Evolutionary conservation across 2,797 vertebrate species (phyloP).

Genomic region (Ispidina picta): DNA sequence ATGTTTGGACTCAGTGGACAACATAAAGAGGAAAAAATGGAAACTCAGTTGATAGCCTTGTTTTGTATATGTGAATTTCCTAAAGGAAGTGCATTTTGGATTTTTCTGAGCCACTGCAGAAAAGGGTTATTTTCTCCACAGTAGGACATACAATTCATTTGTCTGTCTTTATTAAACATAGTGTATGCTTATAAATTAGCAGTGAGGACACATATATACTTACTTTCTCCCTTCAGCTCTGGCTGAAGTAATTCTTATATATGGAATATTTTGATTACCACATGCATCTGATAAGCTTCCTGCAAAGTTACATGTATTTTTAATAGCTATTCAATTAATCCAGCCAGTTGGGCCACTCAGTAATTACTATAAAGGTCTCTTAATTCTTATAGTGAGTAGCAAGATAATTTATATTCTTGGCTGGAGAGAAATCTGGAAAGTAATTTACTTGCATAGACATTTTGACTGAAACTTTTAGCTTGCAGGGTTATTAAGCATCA

Average conservation of each 20-base stretch:
- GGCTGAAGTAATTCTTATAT: neutral
- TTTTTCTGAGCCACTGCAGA: neutral
- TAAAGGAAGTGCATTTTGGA: neutral
- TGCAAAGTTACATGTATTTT: neutral
- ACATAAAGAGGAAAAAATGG: neutral
- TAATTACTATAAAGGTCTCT: neutral
- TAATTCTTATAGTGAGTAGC: neutral
- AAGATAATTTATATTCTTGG: neutral
- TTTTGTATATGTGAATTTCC: neutral
- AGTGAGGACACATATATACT: neutral
- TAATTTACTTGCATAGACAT: neutral
- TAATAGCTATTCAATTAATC: neutral
- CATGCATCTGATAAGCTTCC: neutral
- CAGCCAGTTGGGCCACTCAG: neutral
- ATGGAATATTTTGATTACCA: neutral
- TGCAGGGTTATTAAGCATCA: neutral
- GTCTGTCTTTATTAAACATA: neutral
- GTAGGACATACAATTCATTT: neutral
- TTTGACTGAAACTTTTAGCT: neutral
- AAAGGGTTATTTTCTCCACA: neutral
- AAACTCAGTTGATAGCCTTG: neutral
- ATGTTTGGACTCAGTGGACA: neutral
- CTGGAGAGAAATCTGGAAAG: neutral
- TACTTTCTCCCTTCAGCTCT: neutral
- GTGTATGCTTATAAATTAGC: neutral